Evolutionary conservation across 2,113 vertebrate genomes (phyloP).

Genomic region (Gymnogyps californianus): DNA sequence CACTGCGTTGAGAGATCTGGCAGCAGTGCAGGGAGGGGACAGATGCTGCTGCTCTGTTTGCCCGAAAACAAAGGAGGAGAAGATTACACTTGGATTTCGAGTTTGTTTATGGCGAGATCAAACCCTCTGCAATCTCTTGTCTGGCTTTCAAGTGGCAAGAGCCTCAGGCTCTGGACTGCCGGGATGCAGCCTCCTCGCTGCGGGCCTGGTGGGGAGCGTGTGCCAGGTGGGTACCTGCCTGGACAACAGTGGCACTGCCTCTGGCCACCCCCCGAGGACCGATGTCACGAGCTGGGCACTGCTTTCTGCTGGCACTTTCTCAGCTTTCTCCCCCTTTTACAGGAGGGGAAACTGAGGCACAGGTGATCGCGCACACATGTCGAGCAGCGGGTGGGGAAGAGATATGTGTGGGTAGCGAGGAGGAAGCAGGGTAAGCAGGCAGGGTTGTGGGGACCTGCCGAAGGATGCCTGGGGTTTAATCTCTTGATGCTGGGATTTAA

Average conservation of each 20-base stretch:
- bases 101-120: slow-evolving; percentile 34
- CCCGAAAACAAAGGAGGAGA: slow-evolving; percentile 43
- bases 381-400: fast-evolving
- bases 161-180: not conserved
- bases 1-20: not conserved
- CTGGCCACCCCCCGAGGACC: not conserved
- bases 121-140: not conserved
- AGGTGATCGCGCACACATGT: not conserved
- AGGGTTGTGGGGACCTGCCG: not conserved
- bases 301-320: fast-evolving
- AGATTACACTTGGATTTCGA: not conserved
- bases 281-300: fast-evolving
- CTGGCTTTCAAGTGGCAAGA: slow-evolving; percentile 27
- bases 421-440: not conserved
- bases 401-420: not conserved
- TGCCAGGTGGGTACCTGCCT: not conserved
- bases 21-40: slow-evolving; percentile 22
- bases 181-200: not conserved
- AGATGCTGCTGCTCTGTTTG: slow-evolving; percentile 47
- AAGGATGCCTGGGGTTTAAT: not conserved
- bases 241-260: not conserved
- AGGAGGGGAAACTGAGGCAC: slow-evolving; percentile 39
- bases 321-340: not conserved
- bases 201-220: fast-evolving
- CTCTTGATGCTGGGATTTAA: not conserved